Base-by-base conservation (phyloP, 2,113 vertebrate genomes). In the Paramisgurnus dabryanus region DNA sequence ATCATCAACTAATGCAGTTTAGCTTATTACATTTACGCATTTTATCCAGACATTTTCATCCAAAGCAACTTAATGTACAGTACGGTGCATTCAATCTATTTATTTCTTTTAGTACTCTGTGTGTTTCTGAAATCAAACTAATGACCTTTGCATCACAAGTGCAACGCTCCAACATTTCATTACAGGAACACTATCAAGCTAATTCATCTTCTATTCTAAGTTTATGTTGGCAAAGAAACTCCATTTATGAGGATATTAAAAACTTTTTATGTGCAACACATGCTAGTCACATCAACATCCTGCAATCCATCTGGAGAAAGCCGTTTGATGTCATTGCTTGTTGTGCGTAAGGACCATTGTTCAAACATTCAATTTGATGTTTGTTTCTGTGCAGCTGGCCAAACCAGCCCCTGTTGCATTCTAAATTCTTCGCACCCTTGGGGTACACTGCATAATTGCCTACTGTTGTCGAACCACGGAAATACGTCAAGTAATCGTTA, bases 321-420 rank as follows among this genome's bases (percentile, higher is more conserved):
- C n/a, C 18, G 55, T 18, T n/a, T 57, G 15, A 18, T 58, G 18
- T 58, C 72, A 34, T 72, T 72, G 58, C 12, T 61, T 61, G n/a
- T 74, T 74, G 72, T 34, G 57, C 18, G 7, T 22, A 63, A 11
- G 41, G 72, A 74, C 61, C 60, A 76, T 47, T 75, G 60, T 76
- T 64, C 60, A 76, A 76, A 64, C 60, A 76, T 6, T 76, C 18
- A 76, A 39, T 64, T 76, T 76, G 22, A 17, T 64, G 43, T 50
- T 76, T 76, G 73, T 76, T 76, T 76, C 43, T 50, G 22, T 64
- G 43, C 73, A 76, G 58, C 72, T 64, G 72, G 41, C 72, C n/a
- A 61, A 34, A 43, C 39, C 55, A 74, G n/a, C 39, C 71, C 11
- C 18, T 22, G 41, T 45, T 76, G 15, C 11, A n/a, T 17, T 64